These are phyloP conservation scores for Drosophila formosana DNA, from an alignment of 2,888 invertebrate species.

Conservation along the genomic window DNA sequence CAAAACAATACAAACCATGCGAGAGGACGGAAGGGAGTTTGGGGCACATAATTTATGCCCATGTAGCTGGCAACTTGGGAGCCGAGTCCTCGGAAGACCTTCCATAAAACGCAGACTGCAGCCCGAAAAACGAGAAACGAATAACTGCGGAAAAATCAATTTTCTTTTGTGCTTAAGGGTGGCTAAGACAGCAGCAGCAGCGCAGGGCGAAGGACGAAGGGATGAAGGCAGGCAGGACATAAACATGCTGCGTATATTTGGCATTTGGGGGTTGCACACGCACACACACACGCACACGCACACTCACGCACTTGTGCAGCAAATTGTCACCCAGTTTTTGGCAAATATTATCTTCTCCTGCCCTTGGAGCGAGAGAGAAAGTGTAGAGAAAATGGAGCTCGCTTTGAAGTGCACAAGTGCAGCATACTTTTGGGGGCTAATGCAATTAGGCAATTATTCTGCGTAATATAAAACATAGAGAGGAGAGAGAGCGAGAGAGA, in stretches of 20 bases:
- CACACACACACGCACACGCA: conserved; percentile 11
- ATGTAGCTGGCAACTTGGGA: conserved; percentile 41
- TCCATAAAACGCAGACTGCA: conserved; percentile 77
- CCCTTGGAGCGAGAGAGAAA: not conserved
- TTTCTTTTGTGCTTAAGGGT: conserved; percentile 71
- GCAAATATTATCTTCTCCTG: conserved; percentile 28
- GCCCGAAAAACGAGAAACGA: conserved; percentile 34
- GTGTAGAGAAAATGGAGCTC: conserved; percentile 26
- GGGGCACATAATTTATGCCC: conserved; percentile 72
- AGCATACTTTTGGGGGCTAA: conserved; percentile 71
- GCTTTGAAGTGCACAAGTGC: conserved; percentile 79
- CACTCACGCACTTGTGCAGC: conserved; percentile 72
- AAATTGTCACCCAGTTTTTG: conserved; percentile 70
- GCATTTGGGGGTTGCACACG: conserved; percentile 53
- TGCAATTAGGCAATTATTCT: conserved; percentile 77
- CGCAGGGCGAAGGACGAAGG: not conserved
- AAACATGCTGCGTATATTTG: conserved; percentile 35
- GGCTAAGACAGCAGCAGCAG: conserved; percentile 13
- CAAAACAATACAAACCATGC: conserved; percentile 71
- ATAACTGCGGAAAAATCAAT: conserved; percentile 76
- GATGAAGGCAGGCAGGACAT: conserved; percentile 36
- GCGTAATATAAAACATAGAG: conserved; percentile 19
- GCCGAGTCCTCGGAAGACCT: conserved; percentile 5
- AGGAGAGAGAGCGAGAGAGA: not conserved
- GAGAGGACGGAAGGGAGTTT: not conserved